Base-by-base conservation (phyloP, 2,113 vertebrate genomes). In the Monopterus albus region DNA sequence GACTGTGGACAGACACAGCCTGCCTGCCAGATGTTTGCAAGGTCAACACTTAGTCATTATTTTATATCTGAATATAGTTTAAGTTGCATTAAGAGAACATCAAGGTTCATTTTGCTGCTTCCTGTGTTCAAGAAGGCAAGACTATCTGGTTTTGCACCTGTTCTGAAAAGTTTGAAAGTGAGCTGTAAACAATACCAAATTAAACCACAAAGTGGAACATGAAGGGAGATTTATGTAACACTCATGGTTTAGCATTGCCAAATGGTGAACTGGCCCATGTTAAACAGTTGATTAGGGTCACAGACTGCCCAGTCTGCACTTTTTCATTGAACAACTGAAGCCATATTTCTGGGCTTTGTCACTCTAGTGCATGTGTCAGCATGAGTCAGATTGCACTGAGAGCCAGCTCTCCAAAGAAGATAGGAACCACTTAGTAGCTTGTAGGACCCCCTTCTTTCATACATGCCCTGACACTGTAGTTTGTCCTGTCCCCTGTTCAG, bases 391-490 rank as follows among this genome's bases (percentile, higher is more conserved):
- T 84, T 75, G 78, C 68, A 80, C 75, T 84, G 81, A 78, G 70
- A 88, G 86, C 77, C 47, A n/a, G 40, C 84, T 82, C 82, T 86
- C 83, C 75, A 91, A 52, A 81, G 40, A 64, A 87, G 91, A 92
- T 89, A 91, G 75, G 64, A 83, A 74, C 85, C 83, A 89, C 87
- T 92, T 91, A 89, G 85, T 89, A 26, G 70, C 78, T 67, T 81
- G 62, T 76, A 83, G 78, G 78, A 87, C 52, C 69, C 78, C 85
- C 73, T 86, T 81, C 76, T 72, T 88, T 68, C 65, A 85, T 79
- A 86, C 82, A 84, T 71, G 79, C 76, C 73, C 46, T 49, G 67
- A 50, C 67, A 72, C 68, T 75, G 72, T 68, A 77, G 77, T 80
- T 78, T 72, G 47, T 84, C 77, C 77, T 73, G 81, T 83, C 75